These are phyloP conservation scores for Heliconius charithonia DNA, from an alignment of 2,888 invertebrate genomes.

Conservation along the genomic window DNA sequence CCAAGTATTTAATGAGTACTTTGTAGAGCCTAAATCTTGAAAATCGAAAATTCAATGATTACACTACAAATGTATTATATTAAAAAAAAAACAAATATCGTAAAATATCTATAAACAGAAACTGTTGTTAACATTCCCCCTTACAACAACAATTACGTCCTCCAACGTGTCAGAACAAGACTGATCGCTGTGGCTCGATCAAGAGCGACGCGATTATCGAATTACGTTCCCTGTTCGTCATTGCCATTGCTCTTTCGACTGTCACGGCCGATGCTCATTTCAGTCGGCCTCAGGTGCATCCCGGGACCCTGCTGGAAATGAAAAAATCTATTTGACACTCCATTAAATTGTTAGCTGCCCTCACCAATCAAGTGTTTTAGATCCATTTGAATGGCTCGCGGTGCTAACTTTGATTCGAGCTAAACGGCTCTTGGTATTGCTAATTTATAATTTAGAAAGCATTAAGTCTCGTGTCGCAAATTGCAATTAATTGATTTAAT, in stretches of 20 bases:
- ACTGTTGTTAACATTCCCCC: constrained; percentile 27
- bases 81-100: neutral
- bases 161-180: constrained; percentile 58
- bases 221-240: constrained; percentile 71
- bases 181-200: constrained; percentile 71
- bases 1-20: neutral
- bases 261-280: constrained; percentile 75
- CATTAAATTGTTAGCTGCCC: constrained; percentile 28
- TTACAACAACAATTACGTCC: constrained; percentile 46
- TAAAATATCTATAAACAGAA: neutral
- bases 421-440: neutral
- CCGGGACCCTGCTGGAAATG: constrained; percentile 50
- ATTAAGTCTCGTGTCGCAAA: neutral
- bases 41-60: neutral
- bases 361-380: constrained; percentile 17
- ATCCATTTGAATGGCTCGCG: neutral
- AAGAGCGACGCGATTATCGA: constrained; percentile 79
- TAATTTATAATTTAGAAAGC: constrained; percentile 15
- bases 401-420: constrained; percentile 1
- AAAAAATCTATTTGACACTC: constrained; percentile 44
- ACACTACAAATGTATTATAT: neutral
- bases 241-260: constrained; percentile 77
- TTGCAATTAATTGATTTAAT: neutral
- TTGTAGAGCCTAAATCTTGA: neutral
- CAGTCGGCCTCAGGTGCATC: constrained; percentile 61